Base-by-base conservation (phyloP, 2,797 vertebrate species). In the Dipus sagitta region DNA sequence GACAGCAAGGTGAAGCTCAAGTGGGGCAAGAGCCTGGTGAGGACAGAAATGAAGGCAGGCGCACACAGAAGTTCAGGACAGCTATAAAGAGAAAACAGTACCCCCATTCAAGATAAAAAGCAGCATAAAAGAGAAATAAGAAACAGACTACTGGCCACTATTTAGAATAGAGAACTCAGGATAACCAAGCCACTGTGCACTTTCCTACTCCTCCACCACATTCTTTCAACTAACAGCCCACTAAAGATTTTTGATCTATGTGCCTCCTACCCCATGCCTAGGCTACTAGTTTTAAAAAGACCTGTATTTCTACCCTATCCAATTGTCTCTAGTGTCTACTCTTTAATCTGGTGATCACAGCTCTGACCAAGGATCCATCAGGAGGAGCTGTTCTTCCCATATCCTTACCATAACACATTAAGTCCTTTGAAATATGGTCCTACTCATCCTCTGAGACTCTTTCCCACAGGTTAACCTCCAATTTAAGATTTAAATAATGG, bases 221-320 rank as follows among this genome's bases (percentile, higher is more conserved):
- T 32, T 77, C 90, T 70, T 92, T 87, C 84, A 92, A 72, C 34
- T 80, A 34, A 72, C 21, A 86, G 47, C 34, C 77, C 89, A 91
- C 90, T 74, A 10, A 92, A 77, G 86, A 67, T 30, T 68, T 93
- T 21, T 95, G 3, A 86, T 90, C 75, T 77, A 10, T 52, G n/a
- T 30, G 13, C 26, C 47, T 93, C 47, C 42, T 82, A 79, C 34
- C 17, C 17, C 26, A 85, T 30, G 74, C 60, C n/a, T 68, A 70
- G 9, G 15, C 6, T 68, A 65, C 3, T 64, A 84, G 24, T 84
- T 81, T 65, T 47, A 42, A 84, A 64, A 86, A 76, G 7, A 47
- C 38, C 64, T 88, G 76, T 42, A 86, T 71, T 91, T 92, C 76
- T 58, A 93, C 26, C n/a, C 47, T 60, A 72, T 58, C 90, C 68